phyloP scores from a whole-genome alignment of 2,888 invertebrate species.

The Xanthia icteritia region DNA sequence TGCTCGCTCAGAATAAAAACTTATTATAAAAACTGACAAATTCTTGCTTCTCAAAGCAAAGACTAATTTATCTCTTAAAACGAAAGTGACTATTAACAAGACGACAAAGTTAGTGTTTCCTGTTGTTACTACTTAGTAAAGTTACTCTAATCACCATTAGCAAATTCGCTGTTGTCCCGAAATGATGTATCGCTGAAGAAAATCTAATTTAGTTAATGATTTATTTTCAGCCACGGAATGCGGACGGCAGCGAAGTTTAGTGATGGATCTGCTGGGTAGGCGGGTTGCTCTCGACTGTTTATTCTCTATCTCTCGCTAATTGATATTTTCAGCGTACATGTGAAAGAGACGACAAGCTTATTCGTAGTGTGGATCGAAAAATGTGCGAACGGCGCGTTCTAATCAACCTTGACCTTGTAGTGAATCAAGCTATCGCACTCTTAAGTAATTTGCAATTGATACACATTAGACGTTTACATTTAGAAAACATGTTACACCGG shows the following conservation, averaged over 20 bases:
- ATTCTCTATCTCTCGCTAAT: constrained; percentile 70
- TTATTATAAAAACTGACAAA: background rate
- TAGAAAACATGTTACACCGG: constrained; percentile 39
- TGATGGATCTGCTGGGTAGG: constrained; percentile 78
- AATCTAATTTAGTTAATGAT: constrained; percentile 80
- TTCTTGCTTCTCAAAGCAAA: background rate
- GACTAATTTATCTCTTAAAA: background rate
- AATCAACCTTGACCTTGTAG: constrained; percentile 87
- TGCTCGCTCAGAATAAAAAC: background rate
- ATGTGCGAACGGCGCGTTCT: constrained; percentile 75
- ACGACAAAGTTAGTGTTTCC: constrained; percentile 40
- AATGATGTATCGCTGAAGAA: constrained; percentile 69
- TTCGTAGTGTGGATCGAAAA: constrained; percentile 60
- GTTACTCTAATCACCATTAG: constrained; percentile 62
- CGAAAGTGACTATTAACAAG: constrained; percentile 21
- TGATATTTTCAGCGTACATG: constrained; percentile 61
- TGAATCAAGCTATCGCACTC: constrained; percentile 77
- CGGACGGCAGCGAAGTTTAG: constrained; percentile 80
- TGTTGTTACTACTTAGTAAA: constrained; percentile 31
- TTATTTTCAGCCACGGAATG: constrained; percentile 85
- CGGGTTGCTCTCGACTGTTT: constrained; percentile 68
- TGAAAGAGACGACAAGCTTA: constrained; percentile 74
- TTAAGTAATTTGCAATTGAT: constrained; percentile 78
- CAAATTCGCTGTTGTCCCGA: constrained; percentile 65
- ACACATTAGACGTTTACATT: constrained; percentile 53